Evolutionary conservation across 2,888 invertebrate species (phyloP), one percentile per base, ranked within the genome.

Genomic region (Diarsia brunnea): DNA sequence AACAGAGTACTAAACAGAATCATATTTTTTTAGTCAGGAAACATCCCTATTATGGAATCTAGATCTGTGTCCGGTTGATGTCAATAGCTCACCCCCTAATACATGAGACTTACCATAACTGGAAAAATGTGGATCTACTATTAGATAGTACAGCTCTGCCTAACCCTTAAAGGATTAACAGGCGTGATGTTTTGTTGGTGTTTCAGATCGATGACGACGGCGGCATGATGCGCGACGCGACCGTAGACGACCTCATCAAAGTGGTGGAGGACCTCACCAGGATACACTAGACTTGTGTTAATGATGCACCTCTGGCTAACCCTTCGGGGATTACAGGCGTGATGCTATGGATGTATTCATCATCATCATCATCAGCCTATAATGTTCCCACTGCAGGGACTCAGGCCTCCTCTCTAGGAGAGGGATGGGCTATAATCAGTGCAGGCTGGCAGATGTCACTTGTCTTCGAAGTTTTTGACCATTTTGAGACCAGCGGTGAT

Each of bases 251-350:
- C 96, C 97, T 99, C 87, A 98, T 99, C 69, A 99, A 99, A 97
- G 98, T 99, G 88, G 98, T 99, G 61, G 99, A 99, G 95, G 99
- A 99, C 96, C 97, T 99, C 88, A 99, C 99, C 77, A 97, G 99
- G 96, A 99, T 99, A 97, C 99, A 99, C 96, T 99, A 97, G 89
- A 66, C 55, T 72, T 58, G 75, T 71, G 66, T n/a, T n/a, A n/a
- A n/a, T n/a, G n/a, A 10, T 51, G 11, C n/a, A 51, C 10, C 11
- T 51, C 21, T n/a, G 51, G 1, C 10, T 51, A 11, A 11, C 4
- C n/a, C 51, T 51, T n/a, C n/a, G 51, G 4, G 3, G 21, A 51
- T 21, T 21, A n/a, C n/a, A 51, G n/a, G 21, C 11, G 11, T n/a
- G 51, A 51, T 51, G 21, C 21, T 51, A 51, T 3, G 4, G 2